A percentile compares a stretch with the other conserved stretches of the same genome.
Conservation (phyloP, 2,113 vertebrate genomes). For the Meles meles region DNA sequence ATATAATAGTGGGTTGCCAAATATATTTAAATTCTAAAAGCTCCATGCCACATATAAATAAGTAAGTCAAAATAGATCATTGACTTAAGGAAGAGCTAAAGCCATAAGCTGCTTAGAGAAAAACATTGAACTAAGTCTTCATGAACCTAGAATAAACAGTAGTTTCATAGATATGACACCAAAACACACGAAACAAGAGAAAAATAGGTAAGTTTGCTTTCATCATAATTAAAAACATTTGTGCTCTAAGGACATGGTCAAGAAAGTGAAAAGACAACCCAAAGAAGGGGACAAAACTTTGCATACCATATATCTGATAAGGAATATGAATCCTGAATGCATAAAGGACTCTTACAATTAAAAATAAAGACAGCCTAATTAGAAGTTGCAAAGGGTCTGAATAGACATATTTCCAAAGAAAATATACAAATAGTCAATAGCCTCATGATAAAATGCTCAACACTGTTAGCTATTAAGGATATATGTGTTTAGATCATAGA, state of each 20-base stretch:
- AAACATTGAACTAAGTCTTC: neutral
- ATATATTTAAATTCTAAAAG: neutral
- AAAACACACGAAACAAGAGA: neutral
- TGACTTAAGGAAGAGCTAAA: neutral
- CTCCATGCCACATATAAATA: neutral
- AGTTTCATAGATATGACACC: neutral
- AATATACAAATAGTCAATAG: neutral
- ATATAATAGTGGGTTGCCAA: neutral
- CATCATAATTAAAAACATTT: conserved; percentile 8
- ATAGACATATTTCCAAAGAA: neutral
- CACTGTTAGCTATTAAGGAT: neutral
- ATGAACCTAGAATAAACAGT: neutral
- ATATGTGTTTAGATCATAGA: neutral
- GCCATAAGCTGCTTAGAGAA: neutral
- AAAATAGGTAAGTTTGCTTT: neutral
- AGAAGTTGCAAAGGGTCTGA: neutral
- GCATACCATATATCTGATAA: neutral
- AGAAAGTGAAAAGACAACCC: neutral
- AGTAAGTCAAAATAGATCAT: neutral
- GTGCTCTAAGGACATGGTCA: neutral
- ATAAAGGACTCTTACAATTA: neutral
- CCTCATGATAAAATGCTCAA: neutral
- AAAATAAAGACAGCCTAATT: neutral
- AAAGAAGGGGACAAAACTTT: neutral
- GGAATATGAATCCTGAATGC: neutral